A percentile compares a stretch with the other conserved stretches of the same genome.
phyloP scores from a whole-genome alignment of 2,888 invertebrate genomes.

The Frankliniella fusca region DNA sequence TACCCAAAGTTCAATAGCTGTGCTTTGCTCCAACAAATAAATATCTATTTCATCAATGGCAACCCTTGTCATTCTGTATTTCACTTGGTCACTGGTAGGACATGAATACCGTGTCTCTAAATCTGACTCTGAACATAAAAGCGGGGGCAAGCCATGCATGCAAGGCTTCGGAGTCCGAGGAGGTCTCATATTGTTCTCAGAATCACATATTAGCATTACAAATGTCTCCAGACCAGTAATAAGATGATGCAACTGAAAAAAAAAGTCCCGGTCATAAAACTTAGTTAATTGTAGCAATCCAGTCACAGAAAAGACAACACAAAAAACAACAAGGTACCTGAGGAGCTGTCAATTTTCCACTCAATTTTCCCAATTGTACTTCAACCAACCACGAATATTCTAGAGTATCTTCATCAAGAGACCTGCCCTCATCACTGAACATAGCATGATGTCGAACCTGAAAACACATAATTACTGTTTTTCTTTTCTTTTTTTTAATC shows the following conservation, averaged over 20 bases:
- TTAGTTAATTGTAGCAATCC: not conserved
- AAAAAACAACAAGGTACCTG: conserved; percentile 51
- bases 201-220: conserved; percentile 75
- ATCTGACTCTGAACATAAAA: conserved; percentile 65
- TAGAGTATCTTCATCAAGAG: conserved; percentile 86
- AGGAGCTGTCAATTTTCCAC: conserved; percentile 83
- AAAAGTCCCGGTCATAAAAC: not conserved
- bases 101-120: conserved; percentile 54
- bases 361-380: conserved; percentile 86
- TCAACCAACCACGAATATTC: conserved; percentile 98
- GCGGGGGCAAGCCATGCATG: conserved; percentile 69
- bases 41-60: conserved; percentile 86
- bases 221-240: conserved; percentile 86
- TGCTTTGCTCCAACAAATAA: conserved; percentile 83
- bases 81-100: conserved; percentile 77
- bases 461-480: conserved; percentile 36
- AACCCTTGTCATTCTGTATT: conserved; percentile 88
- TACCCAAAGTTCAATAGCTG: conserved; percentile 81
- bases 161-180: conserved; percentile 75
- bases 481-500: conserved; percentile 39
- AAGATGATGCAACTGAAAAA: conserved; percentile 68
- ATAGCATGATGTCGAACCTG: conserved; percentile 89
- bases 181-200: conserved; percentile 83
- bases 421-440: conserved; percentile 89
- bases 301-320: not conserved